Base-by-base conservation (phyloP, 2,797 vertebrate species). In the Gallirallus australis region DNA sequence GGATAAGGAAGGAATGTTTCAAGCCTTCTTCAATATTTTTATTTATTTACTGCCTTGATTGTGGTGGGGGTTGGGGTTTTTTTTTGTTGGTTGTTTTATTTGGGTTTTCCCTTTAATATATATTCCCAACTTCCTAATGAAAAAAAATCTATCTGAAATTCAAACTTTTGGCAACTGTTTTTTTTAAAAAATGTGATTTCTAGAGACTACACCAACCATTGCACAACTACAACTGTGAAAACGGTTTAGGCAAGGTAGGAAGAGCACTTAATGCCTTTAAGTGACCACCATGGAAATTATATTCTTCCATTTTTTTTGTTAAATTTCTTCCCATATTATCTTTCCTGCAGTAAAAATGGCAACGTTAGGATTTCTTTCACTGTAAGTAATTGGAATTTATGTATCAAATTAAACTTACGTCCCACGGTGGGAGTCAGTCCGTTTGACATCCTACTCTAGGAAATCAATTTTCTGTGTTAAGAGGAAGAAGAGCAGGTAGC, bases 81-180 rank as follows among this genome's bases (percentile, higher is more conserved):
- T 27, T 53, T 27, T 53, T 28, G 27, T 17, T 12, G 25, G 27
- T 30, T 12, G 50, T 7, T 25, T 9, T 10, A 17, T 14, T 17
- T 28, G 27, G 52, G 9, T 3, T 16, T 33, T 11, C 0, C 4
- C 6, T 53, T 69, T 11, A 5, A 8, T 45, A 3, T 50, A 7
- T 45, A 3, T 50, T 66, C 15, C 20, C 6, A 37, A 4, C 18
- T 56, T 76, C 12, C 17, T 54, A 31, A 71, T 5, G 77, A 48
- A 42, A 42, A 42, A 42, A 42, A 19, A 6, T 14, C 9, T 47
- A 12, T 85, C 31, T 88, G 25, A 86, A 82, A 71, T 52, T 9
- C 4, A 57, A 8, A 0, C 23, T 76, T 84, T 72, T 69, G 0
- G 28, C 4, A 63, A 12, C 11, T 82, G 28, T 8, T 14, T 15